A percentile compares a stretch with the other conserved stretches of the same genome.
Conservation (phyloP, 2,113 vertebrate genomes). For the Chelonoidis abingdonii region DNA sequence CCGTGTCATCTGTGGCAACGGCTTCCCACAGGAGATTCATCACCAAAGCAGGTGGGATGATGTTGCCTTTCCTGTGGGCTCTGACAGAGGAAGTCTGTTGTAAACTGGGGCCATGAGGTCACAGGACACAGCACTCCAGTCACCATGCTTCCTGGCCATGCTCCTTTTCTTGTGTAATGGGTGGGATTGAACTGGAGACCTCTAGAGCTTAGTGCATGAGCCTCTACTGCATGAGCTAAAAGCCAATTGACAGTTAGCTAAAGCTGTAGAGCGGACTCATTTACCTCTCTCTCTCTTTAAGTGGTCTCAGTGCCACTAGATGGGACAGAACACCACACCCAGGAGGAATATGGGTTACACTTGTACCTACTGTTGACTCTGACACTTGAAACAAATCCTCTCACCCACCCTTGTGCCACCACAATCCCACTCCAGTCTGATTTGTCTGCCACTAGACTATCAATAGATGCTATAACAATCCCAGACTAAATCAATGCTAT, state of each 20-base stretch:
- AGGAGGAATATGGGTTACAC: no score
- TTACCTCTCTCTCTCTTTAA: no score
- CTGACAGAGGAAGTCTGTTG: not conserved
- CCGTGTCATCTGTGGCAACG: not conserved
- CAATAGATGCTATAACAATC: not conserved
- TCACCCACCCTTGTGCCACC: not conserved
- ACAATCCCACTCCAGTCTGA: not conserved
- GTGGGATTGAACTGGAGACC: no score
- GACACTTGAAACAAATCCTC: not conserved
- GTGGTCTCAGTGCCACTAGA: no score
- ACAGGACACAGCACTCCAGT: not conserved
- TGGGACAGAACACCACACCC: no score
- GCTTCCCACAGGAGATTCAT: not conserved
- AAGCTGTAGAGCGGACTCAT: no score
- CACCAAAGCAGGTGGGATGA: fast-evolving
- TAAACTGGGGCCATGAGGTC: not conserved
- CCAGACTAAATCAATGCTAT: not conserved
- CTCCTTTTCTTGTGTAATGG: not conserved
- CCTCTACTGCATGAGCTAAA: no score
- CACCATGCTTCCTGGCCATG: not conserved
- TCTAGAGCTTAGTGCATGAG: no score
- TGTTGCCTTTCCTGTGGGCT: not conserved
- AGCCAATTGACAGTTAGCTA: no score
- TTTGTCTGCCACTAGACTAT: not conserved
- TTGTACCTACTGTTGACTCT: no score